Base-by-base conservation (phyloP, 2,113 vertebrate species). In the Phrynocephalus versicolor region DNA sequence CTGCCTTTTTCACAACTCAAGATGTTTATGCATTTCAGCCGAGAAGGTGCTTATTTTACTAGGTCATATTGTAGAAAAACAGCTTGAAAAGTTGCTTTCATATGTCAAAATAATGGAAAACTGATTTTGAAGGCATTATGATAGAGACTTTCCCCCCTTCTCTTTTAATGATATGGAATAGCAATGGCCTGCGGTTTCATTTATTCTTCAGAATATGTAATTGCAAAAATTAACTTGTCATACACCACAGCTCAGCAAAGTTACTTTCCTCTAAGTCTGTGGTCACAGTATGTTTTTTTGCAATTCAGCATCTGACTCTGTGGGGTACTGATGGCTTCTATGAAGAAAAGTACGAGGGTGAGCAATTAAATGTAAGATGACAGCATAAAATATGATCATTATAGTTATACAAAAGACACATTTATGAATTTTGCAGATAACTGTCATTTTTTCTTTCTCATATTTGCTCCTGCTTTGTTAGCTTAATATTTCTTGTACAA, bases 351-450 rank as follows among this genome's bases (percentile, higher is more conserved):
- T 95, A 96, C 96, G 93, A 94, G 95, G 94, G 95, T 93, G 95
- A 97, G 96, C 96, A 97, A 97, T 97, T 97, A 97, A 96, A 96
- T 96, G 96, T 95, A 96, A 94, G 95, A 92, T 96, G 96, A 97
- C 97, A 97, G 97, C 94, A 95, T 95, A 96, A 96, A 97, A 97
- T 98, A 97, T 97, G 97, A 97, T 98, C 97, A 98, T 98, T 98
- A 97, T 94, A 91, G 95, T 97, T 97, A 93, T 94, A 97, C 96
- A 97, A 97, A 98, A 98, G 97, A 95, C 96, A 97, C 97, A 97
- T 97, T 98, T 97, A 98, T 96, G 96, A 97, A 97, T 97, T 97
- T 97, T 97, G 97, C 96, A 97, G 96, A 97, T 98, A 96, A 97
- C 97, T 97, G 97, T 97, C 96, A 97, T 97, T 97, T 97, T 95